A percentile compares a stretch with the other conserved stretches of the same genome.
Evolutionary conservation across 2,113 vertebrate species (phyloP).

Genomic region (Coptodon rendalli): DNA sequence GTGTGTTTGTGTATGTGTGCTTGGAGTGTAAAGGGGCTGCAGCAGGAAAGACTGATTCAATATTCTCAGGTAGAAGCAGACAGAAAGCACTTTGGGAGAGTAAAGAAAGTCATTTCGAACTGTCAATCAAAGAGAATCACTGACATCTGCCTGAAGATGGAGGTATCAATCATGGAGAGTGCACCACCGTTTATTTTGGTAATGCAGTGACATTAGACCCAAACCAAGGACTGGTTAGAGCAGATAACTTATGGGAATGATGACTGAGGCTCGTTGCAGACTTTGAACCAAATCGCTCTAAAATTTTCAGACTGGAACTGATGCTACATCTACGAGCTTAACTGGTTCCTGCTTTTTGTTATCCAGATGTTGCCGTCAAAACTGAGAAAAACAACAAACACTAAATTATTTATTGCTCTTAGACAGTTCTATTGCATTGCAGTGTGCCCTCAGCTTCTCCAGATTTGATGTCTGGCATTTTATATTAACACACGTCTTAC

Average conservation of each 20-base stretch:
- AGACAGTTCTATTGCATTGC: not conserved
- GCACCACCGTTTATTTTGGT: not conserved
- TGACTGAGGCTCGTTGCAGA: not conserved
- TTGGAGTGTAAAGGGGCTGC: not conserved
- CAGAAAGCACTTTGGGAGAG: slow-evolving; percentile 52
- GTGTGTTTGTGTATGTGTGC: not conserved
- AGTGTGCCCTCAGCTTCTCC: not conserved
- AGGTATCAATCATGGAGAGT: slow-evolving; percentile 43
- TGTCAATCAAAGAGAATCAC: slow-evolving; percentile 57
- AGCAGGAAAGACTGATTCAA: slow-evolving; percentile 19
- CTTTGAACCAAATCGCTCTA: not conserved
- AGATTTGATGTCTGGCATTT: not conserved
- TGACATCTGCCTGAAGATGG: slow-evolving; percentile 41
- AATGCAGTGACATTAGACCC: slow-evolving; percentile 12
- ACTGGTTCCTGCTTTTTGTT: not conserved
- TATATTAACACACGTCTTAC: not conserved
- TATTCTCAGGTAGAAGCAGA: slow-evolving; percentile 52
- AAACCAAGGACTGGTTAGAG: not conserved
- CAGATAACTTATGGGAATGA: not conserved
- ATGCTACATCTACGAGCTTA: not conserved
- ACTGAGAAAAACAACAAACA: not conserved
- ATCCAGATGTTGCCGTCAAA: not conserved
- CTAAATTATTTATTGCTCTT: not conserved
- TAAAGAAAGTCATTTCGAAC: slow-evolving; percentile 63
- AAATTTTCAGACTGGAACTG: not conserved